These are phyloP conservation scores for Drosophila putrida DNA, from an alignment of 2,888 invertebrate genomes.

Conservation along the genomic window DNA sequence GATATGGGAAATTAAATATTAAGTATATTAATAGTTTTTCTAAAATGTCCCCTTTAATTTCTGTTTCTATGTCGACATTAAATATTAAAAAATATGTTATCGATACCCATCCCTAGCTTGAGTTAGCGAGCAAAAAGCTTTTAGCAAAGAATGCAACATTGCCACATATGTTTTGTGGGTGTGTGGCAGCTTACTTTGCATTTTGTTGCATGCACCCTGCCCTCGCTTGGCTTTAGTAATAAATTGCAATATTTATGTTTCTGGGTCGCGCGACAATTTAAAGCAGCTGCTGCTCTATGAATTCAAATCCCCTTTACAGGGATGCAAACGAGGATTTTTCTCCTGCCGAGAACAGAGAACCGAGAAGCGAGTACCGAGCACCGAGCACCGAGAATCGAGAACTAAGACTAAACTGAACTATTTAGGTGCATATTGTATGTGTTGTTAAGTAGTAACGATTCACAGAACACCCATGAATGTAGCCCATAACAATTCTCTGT, in stretches of 20 bases:
- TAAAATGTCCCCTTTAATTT: no score
- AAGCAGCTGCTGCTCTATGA: conserved; percentile 28
- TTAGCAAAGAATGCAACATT: background rate
- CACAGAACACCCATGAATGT: conserved; percentile 1
- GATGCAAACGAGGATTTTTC: background rate
- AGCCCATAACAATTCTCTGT: conserved; percentile 22
- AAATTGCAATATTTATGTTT: conserved; percentile 77
- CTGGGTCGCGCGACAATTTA: conserved; percentile 69
- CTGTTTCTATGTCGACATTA: no score
- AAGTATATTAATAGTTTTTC: no score
- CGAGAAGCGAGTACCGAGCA: no score
- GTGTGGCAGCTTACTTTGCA: conserved; percentile 9
- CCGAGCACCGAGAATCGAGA: no score
- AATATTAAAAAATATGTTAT: no score
- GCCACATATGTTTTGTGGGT: background rate
- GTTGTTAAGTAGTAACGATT: background rate
- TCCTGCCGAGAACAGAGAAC: background rate
- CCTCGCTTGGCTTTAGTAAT: conserved; percentile 29
- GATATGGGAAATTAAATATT: no score
- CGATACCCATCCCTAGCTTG: no score
- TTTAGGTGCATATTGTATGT: conserved; percentile 5
- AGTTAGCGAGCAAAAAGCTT: no score
- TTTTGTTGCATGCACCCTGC: background rate
- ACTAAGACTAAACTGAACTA: conserved; percentile 1
- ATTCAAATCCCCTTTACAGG: background rate